Evolutionary conservation across 2,888 invertebrate species (phyloP).

Genomic region (Cepaea hortensis): DNA sequence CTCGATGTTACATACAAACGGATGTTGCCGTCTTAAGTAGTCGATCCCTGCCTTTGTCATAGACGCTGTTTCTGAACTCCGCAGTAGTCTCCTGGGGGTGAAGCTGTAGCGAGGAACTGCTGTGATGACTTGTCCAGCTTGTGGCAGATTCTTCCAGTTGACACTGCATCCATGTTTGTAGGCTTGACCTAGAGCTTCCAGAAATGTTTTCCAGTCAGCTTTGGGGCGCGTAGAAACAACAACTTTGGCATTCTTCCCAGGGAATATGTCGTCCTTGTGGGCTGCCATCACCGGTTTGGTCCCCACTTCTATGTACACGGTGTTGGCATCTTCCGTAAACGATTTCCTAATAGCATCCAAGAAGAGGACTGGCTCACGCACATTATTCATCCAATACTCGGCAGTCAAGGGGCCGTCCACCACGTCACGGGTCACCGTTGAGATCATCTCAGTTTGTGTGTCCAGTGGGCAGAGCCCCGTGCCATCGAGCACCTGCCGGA

Average conservation of each 20-base stretch:
- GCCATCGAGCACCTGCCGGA: slow-evolving; percentile 50
- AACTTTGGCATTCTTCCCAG: slow-evolving; percentile 33
- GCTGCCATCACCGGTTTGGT: slow-evolving; percentile 60
- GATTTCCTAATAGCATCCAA: slow-evolving; percentile 52
- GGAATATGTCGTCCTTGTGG: slow-evolving; percentile 54
- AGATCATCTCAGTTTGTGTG: slow-evolving; percentile 50
- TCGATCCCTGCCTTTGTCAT: slow-evolving; percentile 34
- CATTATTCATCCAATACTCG: slow-evolving; percentile 63
- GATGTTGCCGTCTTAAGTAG: slow-evolving; percentile 29
- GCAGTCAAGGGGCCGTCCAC: slow-evolving; percentile 46
- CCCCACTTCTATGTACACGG: slow-evolving; percentile 65
- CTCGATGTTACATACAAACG: slow-evolving; percentile 39
- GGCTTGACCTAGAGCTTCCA: slow-evolving; percentile 40
- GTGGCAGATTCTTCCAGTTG: slow-evolving; percentile 49
- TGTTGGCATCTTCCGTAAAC: slow-evolving; percentile 33
- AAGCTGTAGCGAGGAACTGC: too few relatives aligned
- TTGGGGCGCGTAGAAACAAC: slow-evolving; percentile 50
- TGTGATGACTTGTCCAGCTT: not conserved
- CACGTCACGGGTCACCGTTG: slow-evolving; percentile 59
- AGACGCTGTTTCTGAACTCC: slow-evolving; percentile 31
- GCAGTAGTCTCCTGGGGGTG: slow-evolving; percentile 23
- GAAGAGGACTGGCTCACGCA: slow-evolving; percentile 60
- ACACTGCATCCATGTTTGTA: slow-evolving; percentile 52
- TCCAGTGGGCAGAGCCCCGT: slow-evolving; percentile 44
- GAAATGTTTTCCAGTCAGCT: slow-evolving; percentile 41